Evolutionary conservation across 2,113 vertebrate species (phyloP).

Genomic region (Callaeas wilsoni): DNA sequence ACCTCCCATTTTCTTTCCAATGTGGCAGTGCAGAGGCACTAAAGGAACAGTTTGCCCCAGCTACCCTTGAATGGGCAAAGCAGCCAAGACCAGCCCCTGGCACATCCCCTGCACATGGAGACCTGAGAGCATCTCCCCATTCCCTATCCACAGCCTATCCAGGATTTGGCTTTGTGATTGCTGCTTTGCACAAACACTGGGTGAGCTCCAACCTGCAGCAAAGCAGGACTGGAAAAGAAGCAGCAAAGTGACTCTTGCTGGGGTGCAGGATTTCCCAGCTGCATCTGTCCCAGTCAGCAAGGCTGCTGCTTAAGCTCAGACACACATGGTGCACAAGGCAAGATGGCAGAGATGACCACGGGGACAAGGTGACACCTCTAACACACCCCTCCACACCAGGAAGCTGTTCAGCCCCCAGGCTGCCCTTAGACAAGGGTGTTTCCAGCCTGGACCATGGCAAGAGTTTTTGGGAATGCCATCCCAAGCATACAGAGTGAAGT

Average conservation of each 20-base stretch:
- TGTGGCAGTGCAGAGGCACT: rapidly evolving
- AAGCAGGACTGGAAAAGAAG: background rate
- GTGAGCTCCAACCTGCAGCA: background rate
- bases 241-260: background rate
- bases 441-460: background rate
- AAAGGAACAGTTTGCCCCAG: background rate
- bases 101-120: rapidly evolving
- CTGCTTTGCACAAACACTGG: background rate
- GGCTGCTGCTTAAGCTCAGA: background rate
- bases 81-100: rapidly evolving
- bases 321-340: rapidly evolving
- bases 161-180: background rate
- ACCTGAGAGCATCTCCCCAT: background rate
- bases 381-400: rapidly evolving
- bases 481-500: background rate
- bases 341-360: background rate
- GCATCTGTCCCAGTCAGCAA: background rate
- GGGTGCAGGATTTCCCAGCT: background rate
- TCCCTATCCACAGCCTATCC: background rate
- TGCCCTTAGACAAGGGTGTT: background rate
- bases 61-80: background rate
- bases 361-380: background rate
- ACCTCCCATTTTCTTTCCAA: background rate
- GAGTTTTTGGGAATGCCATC: background rate
- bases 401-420: background rate